Conservation (phyloP, 2,113 vertebrate genomes). For the Quiscalus mexicanus region DNA sequence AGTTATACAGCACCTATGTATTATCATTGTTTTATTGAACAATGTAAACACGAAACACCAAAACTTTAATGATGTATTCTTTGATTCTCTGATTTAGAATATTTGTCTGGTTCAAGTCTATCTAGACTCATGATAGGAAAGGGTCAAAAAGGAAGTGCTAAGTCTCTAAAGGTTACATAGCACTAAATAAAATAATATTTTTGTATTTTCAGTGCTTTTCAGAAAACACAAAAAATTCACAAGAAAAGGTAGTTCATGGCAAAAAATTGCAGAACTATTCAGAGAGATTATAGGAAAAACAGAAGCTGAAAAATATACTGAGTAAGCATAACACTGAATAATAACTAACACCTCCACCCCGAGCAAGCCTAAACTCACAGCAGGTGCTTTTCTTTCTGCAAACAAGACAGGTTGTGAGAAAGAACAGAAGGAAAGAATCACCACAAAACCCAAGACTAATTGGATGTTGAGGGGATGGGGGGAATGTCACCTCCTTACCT, state of each 20-base stretch:
- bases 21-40: neutral
- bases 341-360: neutral
- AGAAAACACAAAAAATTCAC: too few species aligned
- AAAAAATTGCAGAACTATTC: too few species aligned
- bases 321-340: neutral
- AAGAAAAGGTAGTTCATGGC: too few species aligned
- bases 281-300: neutral
- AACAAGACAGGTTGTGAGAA: neutral
- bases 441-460: neutral
- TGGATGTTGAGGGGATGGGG: neutral
- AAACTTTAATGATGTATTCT: neutral
- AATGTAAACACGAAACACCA: neutral
- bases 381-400: neutral
- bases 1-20: fast-evolving
- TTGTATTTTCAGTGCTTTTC: neutral
- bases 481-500: neutral
- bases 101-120: neutral
- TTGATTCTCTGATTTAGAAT: neutral
- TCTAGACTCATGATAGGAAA: neutral
- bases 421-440: neutral
- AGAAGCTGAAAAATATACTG: neutral
- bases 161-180: neutral
- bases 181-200: neutral
- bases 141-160: neutral
- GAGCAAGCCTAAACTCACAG: neutral